Conservation (phyloP, 2,888 invertebrate genomes). For the Apomyelois bistriatella region DNA sequence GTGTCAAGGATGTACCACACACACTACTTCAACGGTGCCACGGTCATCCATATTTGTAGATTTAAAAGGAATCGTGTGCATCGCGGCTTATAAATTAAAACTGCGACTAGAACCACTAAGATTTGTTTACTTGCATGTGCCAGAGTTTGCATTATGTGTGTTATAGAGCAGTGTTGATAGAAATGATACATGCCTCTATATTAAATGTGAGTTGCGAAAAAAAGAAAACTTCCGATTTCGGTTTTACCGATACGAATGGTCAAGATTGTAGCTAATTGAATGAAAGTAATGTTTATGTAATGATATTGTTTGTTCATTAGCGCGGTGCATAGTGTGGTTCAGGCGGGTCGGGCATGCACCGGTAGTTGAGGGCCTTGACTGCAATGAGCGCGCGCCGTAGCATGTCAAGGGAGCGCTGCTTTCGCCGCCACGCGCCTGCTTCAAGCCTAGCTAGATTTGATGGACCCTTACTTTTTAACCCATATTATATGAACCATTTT, state of each 20-base stretch:
- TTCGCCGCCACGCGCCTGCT: constrained; percentile 74
- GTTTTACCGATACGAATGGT: too few relatives aligned
- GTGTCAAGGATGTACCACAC: constrained; percentile 69
- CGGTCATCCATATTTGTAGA: constrained; percentile 41
- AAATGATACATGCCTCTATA: too few relatives aligned
- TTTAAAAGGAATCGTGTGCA: too few relatives aligned
- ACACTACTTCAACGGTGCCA: constrained; percentile 55
- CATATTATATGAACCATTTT: neutral
- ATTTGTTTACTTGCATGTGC: too few relatives aligned
- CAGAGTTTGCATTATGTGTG: too few relatives aligned
- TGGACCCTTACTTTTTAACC: neutral
- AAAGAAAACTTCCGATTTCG: too few relatives aligned
- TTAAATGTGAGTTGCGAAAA: too few relatives aligned
- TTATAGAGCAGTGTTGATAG: too few relatives aligned
- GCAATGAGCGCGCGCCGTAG: constrained; percentile 77
- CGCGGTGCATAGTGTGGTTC: constrained; percentile 35
- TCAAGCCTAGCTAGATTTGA: constrained; percentile 41
- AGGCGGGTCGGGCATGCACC: constrained; percentile 44
- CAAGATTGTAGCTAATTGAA: too few relatives aligned
- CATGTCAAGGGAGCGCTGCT: constrained; percentile 79
- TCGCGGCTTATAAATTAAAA: too few relatives aligned
- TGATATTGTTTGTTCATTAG: constrained; percentile 49
- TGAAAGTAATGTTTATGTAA: neutral
- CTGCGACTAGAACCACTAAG: too few relatives aligned
- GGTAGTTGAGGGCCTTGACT: constrained; percentile 66